phyloP scores from a whole-genome alignment of 2,888 invertebrate genomes.

The Pilophorus perplexus region DNA sequence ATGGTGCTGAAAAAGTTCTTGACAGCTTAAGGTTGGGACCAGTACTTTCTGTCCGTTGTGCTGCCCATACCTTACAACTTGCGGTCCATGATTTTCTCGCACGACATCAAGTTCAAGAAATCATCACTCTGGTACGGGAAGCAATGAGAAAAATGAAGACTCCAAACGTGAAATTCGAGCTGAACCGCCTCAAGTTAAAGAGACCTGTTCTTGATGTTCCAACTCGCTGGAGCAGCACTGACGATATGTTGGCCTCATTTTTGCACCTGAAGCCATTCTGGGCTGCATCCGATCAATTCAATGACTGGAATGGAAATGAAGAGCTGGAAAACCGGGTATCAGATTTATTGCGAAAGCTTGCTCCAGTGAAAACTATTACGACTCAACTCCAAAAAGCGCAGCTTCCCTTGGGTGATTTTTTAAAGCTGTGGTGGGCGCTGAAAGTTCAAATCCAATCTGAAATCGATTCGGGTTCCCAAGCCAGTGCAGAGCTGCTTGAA shows the following conservation, averaged over 20 bases:
- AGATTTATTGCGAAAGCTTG: background rate
- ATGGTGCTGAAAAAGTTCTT: background rate
- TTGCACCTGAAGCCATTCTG: background rate
- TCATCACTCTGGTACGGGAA: background rate
- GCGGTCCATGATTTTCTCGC: background rate
- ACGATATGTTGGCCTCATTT: background rate
- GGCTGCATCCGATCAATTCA: background rate
- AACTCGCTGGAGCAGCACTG: background rate
- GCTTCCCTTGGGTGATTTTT: background rate
- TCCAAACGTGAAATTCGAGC: background rate
- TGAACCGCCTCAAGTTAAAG: background rate
- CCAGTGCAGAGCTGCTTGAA: background rate
- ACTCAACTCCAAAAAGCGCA: background rate
- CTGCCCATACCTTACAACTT: background rate
- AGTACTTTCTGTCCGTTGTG: background rate
- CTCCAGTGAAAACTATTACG: background rate
- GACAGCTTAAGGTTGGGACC: background rate
- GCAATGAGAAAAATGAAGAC: background rate
- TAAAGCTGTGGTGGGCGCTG: background rate
- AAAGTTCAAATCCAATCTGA: background rate
- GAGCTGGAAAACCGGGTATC: background rate
- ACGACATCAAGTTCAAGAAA: background rate
- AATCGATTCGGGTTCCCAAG: background rate
- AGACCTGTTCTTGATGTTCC: background rate
- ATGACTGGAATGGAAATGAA: too few species aligned